Evolutionary conservation across 2,888 invertebrate genomes (phyloP), one percentile per base, ranked within the genome.

Genomic region (Smittia aterrima): DNA sequence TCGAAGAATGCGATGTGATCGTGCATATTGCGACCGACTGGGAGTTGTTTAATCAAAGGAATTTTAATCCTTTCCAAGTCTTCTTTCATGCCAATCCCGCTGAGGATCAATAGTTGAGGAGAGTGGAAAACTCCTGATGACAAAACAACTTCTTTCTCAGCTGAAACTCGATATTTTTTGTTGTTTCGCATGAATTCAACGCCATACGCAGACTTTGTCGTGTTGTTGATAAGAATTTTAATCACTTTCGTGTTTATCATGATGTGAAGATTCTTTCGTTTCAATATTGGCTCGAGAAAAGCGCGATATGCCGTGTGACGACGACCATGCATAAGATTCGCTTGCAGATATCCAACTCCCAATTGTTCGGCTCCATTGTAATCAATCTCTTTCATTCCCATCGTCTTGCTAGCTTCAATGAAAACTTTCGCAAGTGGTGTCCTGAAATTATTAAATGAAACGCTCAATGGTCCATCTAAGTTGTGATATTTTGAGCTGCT

Each of bases 121-220:
- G 88, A 86, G 79, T 89, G 89, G 76, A 91, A 86, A 1, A 90
- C 85, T 1, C 90, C 90, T 0, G 87, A 88, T 27, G 87, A 84
- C 20, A 89, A 78, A 74, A 90, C 87, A 0, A 89, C 85, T 79
- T 87, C 88, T 77, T 85, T 87, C 53, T 82, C 82, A 0, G 87
- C 87, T 64, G 78, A 77, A 1, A 85, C 80, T 4, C 70, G 77
- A 71, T 80, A 78, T 11, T 77, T 78, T 25, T 76, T 78, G 3
- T 81, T 79, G 53, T 79, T 79, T 53, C 78, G 79, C 0, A 80
- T 77, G 77, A 85, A 84, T 77, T 85, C 83, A 0, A 86, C 83
- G 1, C 85, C 86, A 25, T 80, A 77, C 0, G 84, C 81, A 77
- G 32, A 77, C 76, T 82, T 84, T 0, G 82, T 83, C n/a, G 75